Evolutionary conservation across 2,113 vertebrate species (phyloP), one percentile per base, ranked within the genome.

Genomic region (Chloroceryle aenea): DNA sequence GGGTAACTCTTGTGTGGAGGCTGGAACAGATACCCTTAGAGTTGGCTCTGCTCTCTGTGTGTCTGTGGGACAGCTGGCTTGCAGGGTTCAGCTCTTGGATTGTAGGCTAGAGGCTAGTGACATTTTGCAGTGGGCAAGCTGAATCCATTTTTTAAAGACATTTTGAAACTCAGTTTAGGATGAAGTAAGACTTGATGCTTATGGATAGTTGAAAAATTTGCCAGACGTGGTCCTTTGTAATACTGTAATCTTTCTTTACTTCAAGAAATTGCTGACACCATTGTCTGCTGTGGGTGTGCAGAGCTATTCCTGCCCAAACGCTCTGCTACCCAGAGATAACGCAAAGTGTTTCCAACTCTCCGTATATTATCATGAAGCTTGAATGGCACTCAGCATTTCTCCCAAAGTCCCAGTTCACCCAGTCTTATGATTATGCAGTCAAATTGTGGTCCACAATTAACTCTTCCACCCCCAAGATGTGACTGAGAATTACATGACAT

Each of bases 51-150:
- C 9, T 86, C 43, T 62, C 5, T 30, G 6, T 21, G 12, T 69
- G 25, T 40, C 72, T 4, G 2, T 29, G 63, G 55, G n/a, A 61
- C 17, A 48, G 22, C 22, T 27, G 21, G 11, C 34, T 68, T 0
- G 0, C 30, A 14, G 43, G 14, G 26, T 14, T 87, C 43, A 10
- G 25, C 0, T 0, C n/a, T 72, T 13, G 3, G 69, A 19, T 27
- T 2, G 1, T 6, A 55, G 58, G 10, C 9, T 19, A n/a, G 25
- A 3, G 13, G 4, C 13, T 50, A 17, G n/a, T 27, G 38, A 48
- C 36, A 18, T 73, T 85, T 71, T 79, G n/a, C 17, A 50, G 30
- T 0, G 1, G 34, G 23, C 21, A 55, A 86, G 40, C 2, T 30
- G 40, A 69, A 87, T 25, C 19, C 4, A 7, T 45, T 67, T 80